Conservation (phyloP, 2,888 invertebrate genomes). For the Nasonovia ribisnigri region DNA sequence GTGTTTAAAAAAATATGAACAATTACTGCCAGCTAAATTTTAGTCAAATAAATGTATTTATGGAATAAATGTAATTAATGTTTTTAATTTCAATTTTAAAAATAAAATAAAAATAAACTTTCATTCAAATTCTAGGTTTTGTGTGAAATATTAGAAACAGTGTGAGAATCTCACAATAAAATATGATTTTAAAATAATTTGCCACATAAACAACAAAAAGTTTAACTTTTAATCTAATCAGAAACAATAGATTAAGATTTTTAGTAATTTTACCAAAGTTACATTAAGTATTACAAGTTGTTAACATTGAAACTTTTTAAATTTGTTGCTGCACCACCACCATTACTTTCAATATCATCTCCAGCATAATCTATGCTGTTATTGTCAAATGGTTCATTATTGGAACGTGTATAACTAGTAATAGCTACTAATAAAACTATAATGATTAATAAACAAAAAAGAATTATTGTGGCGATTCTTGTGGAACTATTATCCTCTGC, state of each 20-base stretch:
- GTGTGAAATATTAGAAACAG: not conserved
- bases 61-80: not conserved
- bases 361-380: slow-evolving; percentile 54
- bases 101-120: not conserved
- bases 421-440: slow-evolving; percentile 12
- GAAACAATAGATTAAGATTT: not conserved
- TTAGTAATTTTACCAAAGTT: not conserved
- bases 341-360: not conserved
- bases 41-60: not conserved
- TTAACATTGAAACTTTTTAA: slow-evolving; percentile 17
- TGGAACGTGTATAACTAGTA: slow-evolving; percentile 25
- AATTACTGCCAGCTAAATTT: not conserved
- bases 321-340: not conserved
- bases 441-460: slow-evolving; percentile 15
- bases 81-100: not conserved
- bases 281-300: slow-evolving; percentile 17
- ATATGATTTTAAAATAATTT: not conserved
- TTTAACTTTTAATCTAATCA: not conserved
- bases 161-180: not conserved
- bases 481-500: not conserved
- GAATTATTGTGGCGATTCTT: not conserved
- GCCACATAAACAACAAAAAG: not conserved
- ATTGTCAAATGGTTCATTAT: slow-evolving; percentile 38
- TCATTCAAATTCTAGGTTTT: not conserved
- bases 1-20: not conserved